Conservation (phyloP, 2,113 vertebrate species). For the Planiliza haematocheilus region DNA sequence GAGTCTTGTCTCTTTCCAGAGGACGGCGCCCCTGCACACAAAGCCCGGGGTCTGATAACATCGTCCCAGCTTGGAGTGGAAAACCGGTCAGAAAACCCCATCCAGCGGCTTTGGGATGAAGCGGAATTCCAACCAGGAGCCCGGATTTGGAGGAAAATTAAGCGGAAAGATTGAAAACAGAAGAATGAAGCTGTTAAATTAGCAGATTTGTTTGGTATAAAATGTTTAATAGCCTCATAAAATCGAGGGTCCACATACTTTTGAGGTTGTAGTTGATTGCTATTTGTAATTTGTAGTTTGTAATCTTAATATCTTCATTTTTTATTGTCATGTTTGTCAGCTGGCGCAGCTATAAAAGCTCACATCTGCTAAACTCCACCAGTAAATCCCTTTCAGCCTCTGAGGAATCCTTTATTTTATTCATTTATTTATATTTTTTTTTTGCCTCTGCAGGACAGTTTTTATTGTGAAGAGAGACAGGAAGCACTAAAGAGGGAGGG, state of each 20-base stretch:
- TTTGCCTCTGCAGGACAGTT: conserved; percentile 8
- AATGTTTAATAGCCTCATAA: not conserved
- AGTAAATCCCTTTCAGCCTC: conserved; percentile 9
- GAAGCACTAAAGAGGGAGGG: conserved; percentile 28
- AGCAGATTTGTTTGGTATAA: not conserved
- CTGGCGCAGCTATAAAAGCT: not conserved
- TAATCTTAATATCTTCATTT: too few species aligned
- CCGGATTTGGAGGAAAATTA: not conserved
- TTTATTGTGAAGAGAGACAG: conserved; percentile 44
- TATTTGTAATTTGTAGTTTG: too few species aligned
- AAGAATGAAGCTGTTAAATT: not conserved
- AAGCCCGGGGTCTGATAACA: too few species aligned
- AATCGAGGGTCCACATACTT: not conserved
- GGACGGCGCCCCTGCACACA: too few species aligned
- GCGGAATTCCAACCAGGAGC: not conserved
- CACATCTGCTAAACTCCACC: conserved; percentile 7
- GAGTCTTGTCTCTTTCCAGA: too few species aligned
- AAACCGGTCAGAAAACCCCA: not conserved
- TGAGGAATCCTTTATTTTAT: not conserved
- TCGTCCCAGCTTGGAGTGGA: too few species aligned
- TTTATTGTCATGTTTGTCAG: not conserved
- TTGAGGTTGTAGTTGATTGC: too few species aligned
- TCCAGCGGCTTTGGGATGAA: not conserved
- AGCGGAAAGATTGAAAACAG: conserved; percentile 5
- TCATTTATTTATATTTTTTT: conserved; percentile 21